A percentile compares a stretch with the other conserved stretches of the same genome.
Conservation (phyloP, 2,888 invertebrate species). For the Anaspis maculata region DNA sequence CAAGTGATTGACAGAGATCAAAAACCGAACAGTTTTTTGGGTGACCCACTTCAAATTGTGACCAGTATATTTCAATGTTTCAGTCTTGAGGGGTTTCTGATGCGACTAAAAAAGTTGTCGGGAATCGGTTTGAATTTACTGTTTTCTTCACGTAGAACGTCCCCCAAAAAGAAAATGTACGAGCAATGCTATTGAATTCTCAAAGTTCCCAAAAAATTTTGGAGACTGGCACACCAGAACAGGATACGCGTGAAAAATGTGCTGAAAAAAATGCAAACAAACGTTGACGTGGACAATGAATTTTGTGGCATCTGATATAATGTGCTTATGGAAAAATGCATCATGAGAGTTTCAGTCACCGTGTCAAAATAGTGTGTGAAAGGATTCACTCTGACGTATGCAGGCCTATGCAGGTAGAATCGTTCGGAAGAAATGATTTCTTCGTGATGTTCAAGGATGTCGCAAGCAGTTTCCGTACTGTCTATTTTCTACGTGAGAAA, state of each 20-base stretch:
- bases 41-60: too few relatives aligned
- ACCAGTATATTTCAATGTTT: too few relatives aligned
- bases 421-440: constrained; percentile 4
- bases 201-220: too few relatives aligned
- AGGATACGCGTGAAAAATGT: constrained; percentile 14
- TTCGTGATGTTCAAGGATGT: constrained; percentile 8
- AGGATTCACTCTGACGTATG: constrained; percentile 1
- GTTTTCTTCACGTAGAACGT: too few relatives aligned
- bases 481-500: constrained; percentile 6
- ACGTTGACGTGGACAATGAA: constrained; percentile 7
- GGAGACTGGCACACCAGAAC: constrained; percentile 16
- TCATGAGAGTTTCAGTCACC: constrained; percentile 12
- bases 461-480: constrained; percentile 7
- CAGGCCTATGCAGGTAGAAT: constrained; percentile 2
- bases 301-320: constrained; percentile 19
- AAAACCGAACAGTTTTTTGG: too few relatives aligned
- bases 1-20: too few relatives aligned
- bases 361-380: constrained; percentile 1
- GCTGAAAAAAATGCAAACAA: constrained; percentile 6
- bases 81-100: too few relatives aligned
- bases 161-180: too few relatives aligned
- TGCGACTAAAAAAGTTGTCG: too few relatives aligned
- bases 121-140: too few relatives aligned
- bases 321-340: constrained; percentile 19
- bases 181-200: too few relatives aligned